Conservation (phyloP, 2,888 invertebrate genomes). For the Phengaris alcon region DNA sequence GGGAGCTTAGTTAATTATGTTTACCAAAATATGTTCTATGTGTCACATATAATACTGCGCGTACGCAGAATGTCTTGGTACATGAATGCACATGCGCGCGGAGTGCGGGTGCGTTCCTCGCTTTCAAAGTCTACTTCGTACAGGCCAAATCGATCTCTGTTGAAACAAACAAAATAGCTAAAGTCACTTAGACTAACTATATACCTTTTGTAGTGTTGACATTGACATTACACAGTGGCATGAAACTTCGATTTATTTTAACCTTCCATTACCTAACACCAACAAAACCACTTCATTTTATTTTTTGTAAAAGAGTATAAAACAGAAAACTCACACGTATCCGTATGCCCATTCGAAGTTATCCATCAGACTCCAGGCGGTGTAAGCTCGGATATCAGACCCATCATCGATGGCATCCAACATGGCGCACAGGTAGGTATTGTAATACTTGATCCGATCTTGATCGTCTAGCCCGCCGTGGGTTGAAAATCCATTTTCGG, state of each 20-base stretch:
- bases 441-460: conserved; percentile 50
- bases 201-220: too few relatives aligned
- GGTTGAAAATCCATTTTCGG: conserved; percentile 29
- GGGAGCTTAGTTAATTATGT: neutral
- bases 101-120: conserved; percentile 47
- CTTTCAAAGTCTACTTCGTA: conserved; percentile 52
- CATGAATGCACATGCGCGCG: conserved; percentile 52
- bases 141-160: conserved; percentile 45
- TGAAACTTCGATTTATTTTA: too few relatives aligned
- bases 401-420: conserved; percentile 48
- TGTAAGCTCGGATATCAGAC: conserved; percentile 42
- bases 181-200: neutral
- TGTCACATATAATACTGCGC: conserved; percentile 41
- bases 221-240: neutral
- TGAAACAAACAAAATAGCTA: neutral
- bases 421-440: conserved; percentile 52
- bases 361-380: conserved; percentile 49
- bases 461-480: conserved; percentile 46
- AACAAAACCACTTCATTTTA: neutral
- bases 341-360: conserved; percentile 48
- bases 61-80: conserved; percentile 49
- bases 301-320: neutral
- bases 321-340: conserved; percentile 42
- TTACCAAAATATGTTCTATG: neutral
- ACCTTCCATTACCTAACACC: too few relatives aligned